phyloP scores from a whole-genome alignment of 2,888 invertebrate genomes.

The Rhamnusium bicolor region DNA sequence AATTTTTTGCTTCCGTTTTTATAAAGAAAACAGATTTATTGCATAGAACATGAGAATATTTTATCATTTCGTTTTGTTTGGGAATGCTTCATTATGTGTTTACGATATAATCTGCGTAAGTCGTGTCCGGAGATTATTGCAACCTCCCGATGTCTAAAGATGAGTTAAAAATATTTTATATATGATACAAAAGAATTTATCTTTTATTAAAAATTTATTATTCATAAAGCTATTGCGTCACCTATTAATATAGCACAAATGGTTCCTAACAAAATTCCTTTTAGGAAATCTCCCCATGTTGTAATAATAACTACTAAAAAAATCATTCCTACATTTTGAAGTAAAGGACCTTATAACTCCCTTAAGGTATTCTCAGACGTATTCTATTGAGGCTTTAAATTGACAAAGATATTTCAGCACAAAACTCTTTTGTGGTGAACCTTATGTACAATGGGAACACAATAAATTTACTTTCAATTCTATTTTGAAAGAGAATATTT shows the following conservation, averaged over 20 bases:
- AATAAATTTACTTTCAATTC: not conserved
- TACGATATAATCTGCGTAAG: no score
- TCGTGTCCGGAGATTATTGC: no score
- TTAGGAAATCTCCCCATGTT: not conserved
- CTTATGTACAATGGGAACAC: not conserved
- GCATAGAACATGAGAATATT: no score
- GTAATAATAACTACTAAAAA: not conserved
- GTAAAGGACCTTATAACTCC: not conserved
- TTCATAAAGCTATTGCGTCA: not conserved
- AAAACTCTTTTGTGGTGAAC: not conserved
- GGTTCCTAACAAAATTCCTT: not conserved
- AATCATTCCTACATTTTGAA: not conserved
- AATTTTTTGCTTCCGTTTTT: no score
- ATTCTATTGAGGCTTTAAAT: not conserved
- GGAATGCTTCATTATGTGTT: no score
- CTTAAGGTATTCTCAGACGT: conserved; percentile 7
- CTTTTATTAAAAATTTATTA: no score
- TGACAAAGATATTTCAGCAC: not conserved
- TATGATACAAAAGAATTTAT: no score
- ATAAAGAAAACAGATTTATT: no score
- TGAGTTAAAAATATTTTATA: no score
- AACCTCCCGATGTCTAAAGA: no score
- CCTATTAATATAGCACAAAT: no score
- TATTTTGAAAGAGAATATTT: not conserved
- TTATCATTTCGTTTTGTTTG: no score